phyloP scores from a whole-genome alignment of 2,888 invertebrate genomes.

The Chrysodeixis includens region DNA sequence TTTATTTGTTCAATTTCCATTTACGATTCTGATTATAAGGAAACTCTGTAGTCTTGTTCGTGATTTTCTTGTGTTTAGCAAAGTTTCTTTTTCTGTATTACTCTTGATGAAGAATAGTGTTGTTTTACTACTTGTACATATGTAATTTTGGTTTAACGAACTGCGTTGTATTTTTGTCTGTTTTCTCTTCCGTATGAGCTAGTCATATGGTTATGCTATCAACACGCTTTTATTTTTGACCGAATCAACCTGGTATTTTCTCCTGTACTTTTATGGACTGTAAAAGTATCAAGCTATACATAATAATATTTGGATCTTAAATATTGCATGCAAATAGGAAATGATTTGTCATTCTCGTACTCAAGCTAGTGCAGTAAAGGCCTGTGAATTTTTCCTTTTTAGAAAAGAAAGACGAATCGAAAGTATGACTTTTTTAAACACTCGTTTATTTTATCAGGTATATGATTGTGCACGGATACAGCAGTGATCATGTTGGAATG shows the following conservation, averaged over 20 bases:
- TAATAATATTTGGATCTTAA: neutral
- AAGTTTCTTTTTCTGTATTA: constrained; percentile 39
- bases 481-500: constrained; percentile 36
- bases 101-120: constrained; percentile 22
- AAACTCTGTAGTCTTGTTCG: constrained; percentile 48
- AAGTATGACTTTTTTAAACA: too few species aligned
- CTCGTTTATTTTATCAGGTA: too few species aligned
- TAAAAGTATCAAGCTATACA: neutral
- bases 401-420: too few species aligned
- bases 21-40: constrained; percentile 60
- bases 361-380: too few species aligned
- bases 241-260: neutral
- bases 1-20: constrained; percentile 59
- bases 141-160: constrained; percentile 14
- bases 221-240: neutral
- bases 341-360: too few species aligned
- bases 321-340: neutral
- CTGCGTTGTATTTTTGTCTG: neutral
- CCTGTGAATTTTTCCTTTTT: too few species aligned
- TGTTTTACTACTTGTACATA: constrained; percentile 22
- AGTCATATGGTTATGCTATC: neutral
- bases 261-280: neutral
- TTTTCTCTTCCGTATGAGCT: neutral
- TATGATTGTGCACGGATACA: constrained; percentile 31
- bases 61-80: constrained; percentile 30